Conservation (phyloP, 2,888 invertebrate genomes). For the Chrysotoxum bicinctum region DNA sequence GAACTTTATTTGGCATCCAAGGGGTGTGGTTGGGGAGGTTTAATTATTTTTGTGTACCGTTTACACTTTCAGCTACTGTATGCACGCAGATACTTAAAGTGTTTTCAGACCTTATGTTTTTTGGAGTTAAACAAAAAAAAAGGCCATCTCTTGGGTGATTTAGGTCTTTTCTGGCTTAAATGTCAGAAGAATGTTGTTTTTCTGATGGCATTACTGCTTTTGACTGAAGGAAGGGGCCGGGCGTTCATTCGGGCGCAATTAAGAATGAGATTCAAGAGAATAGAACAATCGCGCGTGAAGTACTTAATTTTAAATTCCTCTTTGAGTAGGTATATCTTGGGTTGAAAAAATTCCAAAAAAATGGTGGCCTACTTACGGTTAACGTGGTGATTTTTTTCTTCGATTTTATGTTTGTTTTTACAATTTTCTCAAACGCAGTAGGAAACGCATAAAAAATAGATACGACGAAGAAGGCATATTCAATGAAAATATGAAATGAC, state of each 20-base stretch:
- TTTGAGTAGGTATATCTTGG: not conserved
- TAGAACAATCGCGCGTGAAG: constrained; percentile 42
- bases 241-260: constrained; percentile 57
- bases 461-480: constrained; percentile 46
- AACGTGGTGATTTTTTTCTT: constrained; percentile 30
- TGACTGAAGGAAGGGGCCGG: constrained; percentile 53
- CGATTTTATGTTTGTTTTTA: not conserved
- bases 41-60: constrained; percentile 69
- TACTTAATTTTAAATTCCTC: constrained; percentile 23
- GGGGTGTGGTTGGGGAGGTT: constrained; percentile 26
- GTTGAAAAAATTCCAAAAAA: constrained; percentile 12
- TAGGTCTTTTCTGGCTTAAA: constrained; percentile 26
- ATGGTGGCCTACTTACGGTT: constrained; percentile 48
- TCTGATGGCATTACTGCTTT: constrained; percentile 19
- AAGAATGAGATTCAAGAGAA: not conserved
- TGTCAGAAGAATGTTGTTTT: constrained; percentile 36
- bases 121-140: not conserved
- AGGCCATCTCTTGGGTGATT: constrained; percentile 48
- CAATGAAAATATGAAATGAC: constrained; percentile 60
- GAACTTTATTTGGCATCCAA: constrained; percentile 5
- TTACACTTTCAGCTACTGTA: constrained; percentile 68
- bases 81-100: constrained; percentile 57
- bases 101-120: constrained; percentile 39
- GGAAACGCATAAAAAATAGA: not conserved
- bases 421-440: not conserved